Conservation (phyloP, 2,888 invertebrate genomes). For the Sceliomorpha sp. region DNA sequence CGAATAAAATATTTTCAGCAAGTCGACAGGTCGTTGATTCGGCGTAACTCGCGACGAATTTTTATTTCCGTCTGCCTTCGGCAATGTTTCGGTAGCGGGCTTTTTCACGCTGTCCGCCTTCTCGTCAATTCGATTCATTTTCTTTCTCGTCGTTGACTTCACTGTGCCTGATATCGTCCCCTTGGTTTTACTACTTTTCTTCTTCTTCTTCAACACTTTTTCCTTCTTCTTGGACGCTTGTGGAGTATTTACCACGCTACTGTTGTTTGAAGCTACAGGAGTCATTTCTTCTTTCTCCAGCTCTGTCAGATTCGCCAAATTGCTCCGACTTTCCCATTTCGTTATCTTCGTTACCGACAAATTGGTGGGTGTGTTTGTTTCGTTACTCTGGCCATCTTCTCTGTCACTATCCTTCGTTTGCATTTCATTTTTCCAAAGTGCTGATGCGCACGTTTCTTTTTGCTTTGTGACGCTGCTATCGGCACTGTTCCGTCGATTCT, state of each 20-base stretch:
- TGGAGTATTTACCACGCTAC: conserved; percentile 59
- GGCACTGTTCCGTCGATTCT: too few species aligned
- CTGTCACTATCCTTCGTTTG: conserved; percentile 22
- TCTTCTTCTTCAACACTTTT: conserved; percentile 69
- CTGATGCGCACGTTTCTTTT: too few species aligned
- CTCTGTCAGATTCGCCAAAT: conserved; percentile 66
- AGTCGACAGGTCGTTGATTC: conserved; percentile 72
- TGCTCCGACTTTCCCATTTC: conserved; percentile 71
- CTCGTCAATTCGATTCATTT: conserved; percentile 37
- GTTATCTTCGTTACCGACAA: conserved; percentile 60
- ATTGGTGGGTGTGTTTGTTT: conserved; percentile 68
- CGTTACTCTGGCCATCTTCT: conserved; percentile 62
- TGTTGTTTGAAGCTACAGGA: conserved; percentile 42
- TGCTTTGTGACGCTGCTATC: too few species aligned
- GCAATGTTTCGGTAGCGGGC: conserved; percentile 52
- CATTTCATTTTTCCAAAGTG: too few species aligned
- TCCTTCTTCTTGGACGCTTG: conserved; percentile 66
- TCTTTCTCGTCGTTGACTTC: conserved; percentile 57
- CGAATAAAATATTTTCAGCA: conserved; percentile 76
- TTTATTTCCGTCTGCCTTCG: conserved; percentile 57
- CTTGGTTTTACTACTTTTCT: too few species aligned
- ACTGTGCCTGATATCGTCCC: too few species aligned
- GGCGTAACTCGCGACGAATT: conserved; percentile 65
- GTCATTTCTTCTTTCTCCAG: conserved; percentile 57
- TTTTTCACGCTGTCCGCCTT: conserved; percentile 67